Evolutionary conservation across 2,888 invertebrate genomes (phyloP).

Genomic region (Cephus spinipes): DNA sequence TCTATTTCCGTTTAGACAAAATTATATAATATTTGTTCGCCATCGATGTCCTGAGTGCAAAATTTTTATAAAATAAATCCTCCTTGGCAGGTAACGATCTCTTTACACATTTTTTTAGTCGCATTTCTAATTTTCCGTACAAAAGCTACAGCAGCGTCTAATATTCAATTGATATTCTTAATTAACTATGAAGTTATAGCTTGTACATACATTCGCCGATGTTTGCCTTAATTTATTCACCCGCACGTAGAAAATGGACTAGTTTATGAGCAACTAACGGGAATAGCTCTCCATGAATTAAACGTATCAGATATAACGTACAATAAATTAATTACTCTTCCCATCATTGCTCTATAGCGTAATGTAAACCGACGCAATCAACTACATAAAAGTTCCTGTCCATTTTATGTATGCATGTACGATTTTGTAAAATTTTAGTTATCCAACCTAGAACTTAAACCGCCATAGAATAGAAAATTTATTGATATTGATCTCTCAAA

Average conservation of each 20-base stretch:
- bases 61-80: neutral
- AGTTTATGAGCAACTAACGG: conserved; percentile 1
- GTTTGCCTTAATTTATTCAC: neutral
- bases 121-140: neutral
- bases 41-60: neutral
- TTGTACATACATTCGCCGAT: neutral
- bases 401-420: neutral
- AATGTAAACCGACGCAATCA: neutral
- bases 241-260: neutral
- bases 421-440: neutral
- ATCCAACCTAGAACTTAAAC: neutral
- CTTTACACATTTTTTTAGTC: neutral
- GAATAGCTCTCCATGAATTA: neutral
- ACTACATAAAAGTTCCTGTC: neutral
- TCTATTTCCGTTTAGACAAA: neutral
- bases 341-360: neutral
- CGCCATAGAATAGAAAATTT: neutral
- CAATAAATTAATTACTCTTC: neutral
- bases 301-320: neutral
- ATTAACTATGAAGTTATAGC: neutral
- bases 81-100: neutral
- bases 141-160: neutral
- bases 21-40: neutral
- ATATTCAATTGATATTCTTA: neutral
- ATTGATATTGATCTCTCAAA: neutral